Conservation (phyloP, 2,113 vertebrate genomes). For the Serinus canaria region DNA sequence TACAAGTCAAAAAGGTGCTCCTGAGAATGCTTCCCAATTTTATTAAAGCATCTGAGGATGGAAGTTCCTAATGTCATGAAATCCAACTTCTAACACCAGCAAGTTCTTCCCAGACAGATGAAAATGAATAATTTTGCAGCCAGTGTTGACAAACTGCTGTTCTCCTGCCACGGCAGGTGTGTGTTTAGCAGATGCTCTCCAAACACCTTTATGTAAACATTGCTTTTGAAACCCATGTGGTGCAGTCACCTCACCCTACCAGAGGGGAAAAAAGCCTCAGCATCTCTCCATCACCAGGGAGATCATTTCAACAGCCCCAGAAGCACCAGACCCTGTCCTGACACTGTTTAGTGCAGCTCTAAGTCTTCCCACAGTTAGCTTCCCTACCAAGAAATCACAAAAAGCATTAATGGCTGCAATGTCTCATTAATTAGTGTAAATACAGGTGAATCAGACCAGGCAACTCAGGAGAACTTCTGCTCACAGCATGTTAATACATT, state of each 20-base stretch:
- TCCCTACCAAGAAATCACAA: not conserved
- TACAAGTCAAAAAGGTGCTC: not conserved
- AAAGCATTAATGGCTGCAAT: conserved; percentile 13
- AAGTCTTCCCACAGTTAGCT: conserved; percentile 34
- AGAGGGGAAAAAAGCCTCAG: not conserved
- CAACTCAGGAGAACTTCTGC: not conserved
- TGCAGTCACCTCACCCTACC: not conserved
- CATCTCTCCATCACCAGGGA: not conserved
- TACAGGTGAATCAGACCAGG: conserved; percentile 25
- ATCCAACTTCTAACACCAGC: not conserved
- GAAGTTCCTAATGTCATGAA: not conserved
- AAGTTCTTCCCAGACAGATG: not conserved
- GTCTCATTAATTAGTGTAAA: conserved; percentile 56
- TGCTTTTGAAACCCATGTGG: rapidly evolving
- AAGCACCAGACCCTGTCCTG: not conserved
- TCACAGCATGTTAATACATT: conserved; percentile 36
- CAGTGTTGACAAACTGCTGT: not conserved
- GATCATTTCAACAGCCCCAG: not conserved
- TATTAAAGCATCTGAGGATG: not conserved
- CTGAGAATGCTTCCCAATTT: not conserved
- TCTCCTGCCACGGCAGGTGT: not conserved
- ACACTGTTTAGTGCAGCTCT: not conserved
- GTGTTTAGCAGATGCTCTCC: not conserved
- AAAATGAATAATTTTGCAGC: not conserved
- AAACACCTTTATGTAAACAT: not conserved